Evolutionary conservation across 2,113 vertebrate genomes (phyloP).

Genomic region (Trichomycterus rosablanca): DNA sequence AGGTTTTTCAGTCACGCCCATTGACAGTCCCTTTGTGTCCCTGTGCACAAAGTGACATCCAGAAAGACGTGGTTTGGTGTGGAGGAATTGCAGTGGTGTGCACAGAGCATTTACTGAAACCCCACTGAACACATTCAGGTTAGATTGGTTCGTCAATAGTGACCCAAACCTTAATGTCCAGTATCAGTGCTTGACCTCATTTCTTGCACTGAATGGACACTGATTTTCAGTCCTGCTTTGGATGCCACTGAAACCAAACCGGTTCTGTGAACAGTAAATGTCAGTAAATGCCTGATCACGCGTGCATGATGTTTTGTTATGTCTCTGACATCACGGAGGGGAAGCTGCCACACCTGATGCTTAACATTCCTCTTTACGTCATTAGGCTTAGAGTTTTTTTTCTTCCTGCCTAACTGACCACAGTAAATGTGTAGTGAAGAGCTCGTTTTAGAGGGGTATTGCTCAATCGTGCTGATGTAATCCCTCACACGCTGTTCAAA

Average conservation of each 20-base stretch:
- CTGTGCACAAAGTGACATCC: too few species aligned
- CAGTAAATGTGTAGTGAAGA: not conserved
- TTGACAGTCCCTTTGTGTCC: too few species aligned
- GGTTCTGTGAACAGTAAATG: not conserved
- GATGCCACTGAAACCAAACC: too few species aligned
- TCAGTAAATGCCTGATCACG: not conserved
- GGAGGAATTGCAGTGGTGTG: too few species aligned
- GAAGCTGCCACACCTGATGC: constrained; percentile 58
- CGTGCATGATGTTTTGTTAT: not conserved
- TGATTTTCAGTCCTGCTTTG: not conserved
- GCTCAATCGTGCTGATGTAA: not conserved
- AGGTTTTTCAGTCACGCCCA: too few species aligned
- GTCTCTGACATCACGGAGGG: constrained; percentile 10
- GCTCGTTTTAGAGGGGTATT: not conserved
- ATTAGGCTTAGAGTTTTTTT: constrained; percentile 23
- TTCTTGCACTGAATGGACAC: too few species aligned
- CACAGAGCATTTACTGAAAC: too few species aligned
- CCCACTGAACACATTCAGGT: too few species aligned
- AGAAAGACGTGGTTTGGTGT: too few species aligned
- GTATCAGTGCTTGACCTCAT: too few species aligned
- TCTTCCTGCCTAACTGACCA: not conserved
- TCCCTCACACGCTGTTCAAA: not conserved
- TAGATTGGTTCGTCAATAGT: too few species aligned
- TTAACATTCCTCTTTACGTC: constrained; percentile 59
- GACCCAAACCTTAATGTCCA: too few species aligned